Conservation (phyloP, 2,113 vertebrate species). For the Apteryx owenii region DNA sequence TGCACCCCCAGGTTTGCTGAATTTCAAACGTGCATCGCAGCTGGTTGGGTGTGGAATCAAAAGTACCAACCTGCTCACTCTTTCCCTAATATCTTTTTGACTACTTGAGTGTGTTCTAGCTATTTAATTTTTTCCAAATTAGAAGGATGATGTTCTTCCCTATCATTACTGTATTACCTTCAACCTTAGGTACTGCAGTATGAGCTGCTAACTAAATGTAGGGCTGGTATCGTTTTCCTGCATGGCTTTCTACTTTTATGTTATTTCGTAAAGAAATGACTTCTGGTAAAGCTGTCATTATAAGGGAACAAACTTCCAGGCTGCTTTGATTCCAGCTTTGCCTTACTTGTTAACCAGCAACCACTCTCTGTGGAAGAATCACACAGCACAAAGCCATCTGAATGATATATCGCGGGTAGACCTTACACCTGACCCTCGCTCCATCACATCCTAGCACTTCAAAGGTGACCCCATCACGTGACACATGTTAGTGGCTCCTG, state of each 20-base stretch:
- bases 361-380: accelerated
- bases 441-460: accelerated
- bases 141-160: neutral
- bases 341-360: neutral
- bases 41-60: too few relatives aligned
- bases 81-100: neutral
- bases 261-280: neutral
- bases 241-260: neutral
- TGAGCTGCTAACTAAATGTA: too few relatives aligned
- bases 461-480: neutral
- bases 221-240: neutral
- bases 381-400: neutral
- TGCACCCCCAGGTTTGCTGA: too few relatives aligned
- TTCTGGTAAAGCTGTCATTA: neutral
- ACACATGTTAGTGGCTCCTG: too few relatives aligned
- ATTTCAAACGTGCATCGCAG: neutral
- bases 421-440: neutral
- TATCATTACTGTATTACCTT: too few relatives aligned
- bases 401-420: accelerated
- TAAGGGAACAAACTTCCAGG: neutral
- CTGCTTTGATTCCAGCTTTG: neutral
- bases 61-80: neutral
- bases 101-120: neutral
- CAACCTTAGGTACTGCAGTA: neutral
- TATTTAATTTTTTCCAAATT: accelerated